Evolutionary conservation across 2,888 invertebrate genomes (phyloP).

Genomic region (Polymixis lichenea): DNA sequence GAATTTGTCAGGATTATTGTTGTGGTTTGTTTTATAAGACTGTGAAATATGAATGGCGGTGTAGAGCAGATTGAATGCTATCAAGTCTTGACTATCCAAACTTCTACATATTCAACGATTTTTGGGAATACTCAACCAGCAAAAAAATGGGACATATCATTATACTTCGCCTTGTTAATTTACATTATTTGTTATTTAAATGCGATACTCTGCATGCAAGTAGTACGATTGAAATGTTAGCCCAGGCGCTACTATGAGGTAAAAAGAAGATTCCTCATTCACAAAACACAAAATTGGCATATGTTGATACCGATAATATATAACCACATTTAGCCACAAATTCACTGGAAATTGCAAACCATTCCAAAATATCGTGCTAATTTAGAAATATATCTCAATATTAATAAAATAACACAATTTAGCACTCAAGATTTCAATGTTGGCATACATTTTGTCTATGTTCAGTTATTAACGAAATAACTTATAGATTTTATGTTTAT

Average conservation of each 20-base stretch:
- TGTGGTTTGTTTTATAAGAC: slow-evolving; percentile 10
- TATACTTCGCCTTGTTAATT: neutral
- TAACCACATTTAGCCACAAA: neutral
- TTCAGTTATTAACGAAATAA: slow-evolving; percentile 23
- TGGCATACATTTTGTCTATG: slow-evolving; percentile 2
- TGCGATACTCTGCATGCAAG: neutral
- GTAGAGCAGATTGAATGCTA: neutral
- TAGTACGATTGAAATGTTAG: neutral
- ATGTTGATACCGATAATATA: neutral
- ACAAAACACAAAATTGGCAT: neutral
- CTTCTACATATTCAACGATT: neutral
- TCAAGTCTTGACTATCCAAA: neutral
- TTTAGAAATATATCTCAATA: neutral
- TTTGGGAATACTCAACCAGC: too few relatives aligned
- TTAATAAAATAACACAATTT: slow-evolving; percentile 15
- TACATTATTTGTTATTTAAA: neutral
- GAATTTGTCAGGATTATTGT: slow-evolving; percentile 13
- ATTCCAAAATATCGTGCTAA: neutral
- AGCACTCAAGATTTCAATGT: neutral
- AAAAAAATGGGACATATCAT: too few relatives aligned
- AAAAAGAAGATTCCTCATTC: neutral
- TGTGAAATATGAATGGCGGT: slow-evolving; percentile 18
- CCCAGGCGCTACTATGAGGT: neutral
- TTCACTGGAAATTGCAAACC: neutral
- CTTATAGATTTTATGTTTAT: slow-evolving; percentile 14